Conservation (phyloP, 2,797 vertebrate species). For the Chaenodraco wilsoni region DNA sequence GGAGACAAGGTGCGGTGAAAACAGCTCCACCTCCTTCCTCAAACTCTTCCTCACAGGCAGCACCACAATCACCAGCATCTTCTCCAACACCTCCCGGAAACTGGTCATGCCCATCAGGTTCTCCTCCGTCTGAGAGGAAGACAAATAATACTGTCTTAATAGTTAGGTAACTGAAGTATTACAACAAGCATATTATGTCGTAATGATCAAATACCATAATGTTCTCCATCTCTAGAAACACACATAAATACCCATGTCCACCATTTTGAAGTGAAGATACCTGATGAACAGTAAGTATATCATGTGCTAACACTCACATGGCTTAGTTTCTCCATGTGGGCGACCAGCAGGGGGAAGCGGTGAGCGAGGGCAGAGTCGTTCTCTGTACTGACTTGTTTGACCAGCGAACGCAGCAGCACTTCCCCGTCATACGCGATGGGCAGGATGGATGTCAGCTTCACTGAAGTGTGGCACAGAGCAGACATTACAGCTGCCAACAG, state of each 20-base stretch:
- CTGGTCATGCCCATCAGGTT: conserved; percentile 98
- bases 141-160: conserved; percentile 7
- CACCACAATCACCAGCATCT: conserved; percentile 98
- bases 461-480: conserved; percentile 95
- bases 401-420: conserved; percentile 92
- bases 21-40: conserved; percentile 95
- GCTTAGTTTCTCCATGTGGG: conserved; percentile 98
- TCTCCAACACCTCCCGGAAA: conserved; percentile 97
- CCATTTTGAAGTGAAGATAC: conserved; percentile 3
- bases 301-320: conserved; percentile 83
- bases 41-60: conserved; percentile 96
- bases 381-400: conserved; percentile 98
- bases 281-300: neutral
- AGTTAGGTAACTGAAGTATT: neutral
- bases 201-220: neutral
- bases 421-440: conserved; percentile 98
- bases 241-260: neutral
- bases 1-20: conserved; percentile 96
- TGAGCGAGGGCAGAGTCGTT: conserved; percentile 97
- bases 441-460: conserved; percentile 96
- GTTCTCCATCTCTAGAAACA: neutral
- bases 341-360: conserved; percentile 95
- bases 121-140: conserved; percentile 89
- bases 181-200: neutral
- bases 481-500: conserved; percentile 98